These are phyloP conservation scores for Sebastolobus altivelis DNA, from an alignment of 2,797 vertebrate species.

Conservation along the genomic window DNA sequence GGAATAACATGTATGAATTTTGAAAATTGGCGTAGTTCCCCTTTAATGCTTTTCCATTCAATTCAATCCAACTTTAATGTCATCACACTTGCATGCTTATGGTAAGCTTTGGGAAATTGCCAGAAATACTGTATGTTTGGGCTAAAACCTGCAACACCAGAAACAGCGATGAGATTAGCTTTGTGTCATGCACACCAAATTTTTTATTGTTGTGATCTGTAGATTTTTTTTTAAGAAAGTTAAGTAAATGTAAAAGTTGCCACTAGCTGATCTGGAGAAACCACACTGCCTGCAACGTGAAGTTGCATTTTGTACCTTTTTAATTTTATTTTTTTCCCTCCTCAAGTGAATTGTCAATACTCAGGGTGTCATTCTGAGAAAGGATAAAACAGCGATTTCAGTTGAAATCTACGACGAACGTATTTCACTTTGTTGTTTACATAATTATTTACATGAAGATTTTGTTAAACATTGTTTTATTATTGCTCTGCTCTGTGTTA, in stretches of 20 bases:
- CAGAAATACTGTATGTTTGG: background rate
- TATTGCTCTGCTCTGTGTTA: background rate
- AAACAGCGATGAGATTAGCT: slow-evolving; percentile 10
- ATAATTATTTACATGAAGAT: slow-evolving; percentile 15
- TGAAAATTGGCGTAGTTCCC: background rate
- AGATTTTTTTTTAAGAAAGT: background rate
- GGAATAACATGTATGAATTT: background rate
- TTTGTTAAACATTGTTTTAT: slow-evolving; percentile 1
- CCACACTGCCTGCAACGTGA: slow-evolving; percentile 13
- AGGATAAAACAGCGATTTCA: background rate
- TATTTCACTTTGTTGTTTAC: slow-evolving; percentile 35
- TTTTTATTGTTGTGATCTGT: slow-evolving; percentile 12
- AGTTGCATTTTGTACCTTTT: slow-evolving; percentile 26
- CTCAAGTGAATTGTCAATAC: background rate
- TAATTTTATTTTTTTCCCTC: background rate
- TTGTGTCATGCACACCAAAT: background rate
- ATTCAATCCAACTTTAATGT: background rate
- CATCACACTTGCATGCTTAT: background rate
- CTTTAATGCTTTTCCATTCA: background rate
- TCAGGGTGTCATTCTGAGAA: slow-evolving; percentile 9
- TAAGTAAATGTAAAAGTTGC: slow-evolving; percentile 5
- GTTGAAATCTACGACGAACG: background rate
- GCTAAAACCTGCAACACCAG: background rate
- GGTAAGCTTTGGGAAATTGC: background rate
- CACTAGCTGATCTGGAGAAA: background rate